These are phyloP conservation scores for Noctua janthe DNA, from an alignment of 2,888 invertebrate genomes.

Conservation along the genomic window DNA sequence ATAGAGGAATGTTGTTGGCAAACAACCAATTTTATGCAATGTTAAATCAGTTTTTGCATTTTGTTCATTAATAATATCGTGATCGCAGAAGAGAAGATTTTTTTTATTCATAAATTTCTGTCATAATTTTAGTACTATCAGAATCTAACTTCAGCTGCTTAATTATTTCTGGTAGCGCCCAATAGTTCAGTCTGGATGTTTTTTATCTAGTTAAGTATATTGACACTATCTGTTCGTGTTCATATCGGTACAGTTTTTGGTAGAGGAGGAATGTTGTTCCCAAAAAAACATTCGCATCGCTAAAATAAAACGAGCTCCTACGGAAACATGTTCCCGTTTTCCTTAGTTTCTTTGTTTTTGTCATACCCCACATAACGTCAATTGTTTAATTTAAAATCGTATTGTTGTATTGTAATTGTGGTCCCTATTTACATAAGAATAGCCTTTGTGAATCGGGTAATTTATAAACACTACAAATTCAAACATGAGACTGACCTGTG, in stretches of 20 bases:
- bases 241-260: background rate
- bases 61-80: background rate
- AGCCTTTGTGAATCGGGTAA: slow-evolving; percentile 66
- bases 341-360: slow-evolving; percentile 51
- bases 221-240: background rate
- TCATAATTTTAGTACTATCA: background rate
- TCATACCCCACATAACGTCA: slow-evolving; percentile 61
- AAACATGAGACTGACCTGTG: slow-evolving; percentile 65
- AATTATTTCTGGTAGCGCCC: background rate
- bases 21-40: background rate
- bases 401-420: slow-evolving; percentile 68
- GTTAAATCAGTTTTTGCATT: slow-evolving; percentile 8
- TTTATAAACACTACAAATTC: slow-evolving; percentile 67
- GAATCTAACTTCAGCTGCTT: background rate
- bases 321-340: slow-evolving; percentile 44
- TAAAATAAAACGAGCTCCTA: slow-evolving; percentile 22
- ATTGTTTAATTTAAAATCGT: slow-evolving; percentile 68
- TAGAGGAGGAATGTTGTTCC: background rate
- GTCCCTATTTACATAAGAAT: slow-evolving; percentile 64
- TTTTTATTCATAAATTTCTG: background rate
- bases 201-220: background rate
- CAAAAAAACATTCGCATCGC: background rate
- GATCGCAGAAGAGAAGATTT: background rate
- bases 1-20: slow-evolving; percentile 11
- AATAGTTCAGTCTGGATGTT: background rate